phyloP scores from a whole-genome alignment of 2,888 invertebrate genomes.

The Philereme transversata region DNA sequence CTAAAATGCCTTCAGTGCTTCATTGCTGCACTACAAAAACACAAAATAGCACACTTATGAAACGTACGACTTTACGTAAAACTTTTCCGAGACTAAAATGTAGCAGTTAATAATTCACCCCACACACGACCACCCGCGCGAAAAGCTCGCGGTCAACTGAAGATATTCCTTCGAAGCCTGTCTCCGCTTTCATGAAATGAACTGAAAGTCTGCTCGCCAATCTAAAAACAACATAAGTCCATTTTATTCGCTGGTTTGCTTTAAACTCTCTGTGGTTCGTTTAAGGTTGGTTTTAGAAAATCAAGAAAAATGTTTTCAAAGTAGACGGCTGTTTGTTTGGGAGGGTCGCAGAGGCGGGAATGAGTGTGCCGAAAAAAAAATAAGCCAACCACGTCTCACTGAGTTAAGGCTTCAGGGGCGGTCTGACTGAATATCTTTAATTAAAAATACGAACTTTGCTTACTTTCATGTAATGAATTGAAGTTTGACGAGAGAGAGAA shows the following conservation, averaged over 20 bases:
- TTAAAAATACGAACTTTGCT: constrained; percentile 76
- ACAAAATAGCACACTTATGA: constrained; percentile 41
- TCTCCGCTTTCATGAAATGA: constrained; percentile 80
- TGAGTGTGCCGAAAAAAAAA: constrained; percentile 81
- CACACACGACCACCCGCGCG: constrained; percentile 63
- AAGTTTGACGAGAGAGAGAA: constrained; percentile 54
- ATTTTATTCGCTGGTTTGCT: constrained; percentile 11
- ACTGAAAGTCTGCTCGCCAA: constrained; percentile 63
- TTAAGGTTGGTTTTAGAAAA: constrained; percentile 33
- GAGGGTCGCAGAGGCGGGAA: constrained; percentile 83
- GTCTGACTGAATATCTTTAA: constrained; percentile 79
- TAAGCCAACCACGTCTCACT: constrained; percentile 83
- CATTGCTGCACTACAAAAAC: constrained; percentile 39
- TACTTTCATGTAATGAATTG: constrained; percentile 70
- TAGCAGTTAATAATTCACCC: constrained; percentile 36
- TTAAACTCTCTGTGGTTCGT: constrained; percentile 27
- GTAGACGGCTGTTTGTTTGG: constrained; percentile 81
- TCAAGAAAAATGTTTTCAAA: constrained; percentile 72
- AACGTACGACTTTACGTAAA: constrained; percentile 51
- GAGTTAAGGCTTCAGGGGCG: constrained; percentile 81
- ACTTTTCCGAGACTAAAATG: constrained; percentile 63
- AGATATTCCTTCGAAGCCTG: constrained; percentile 61
- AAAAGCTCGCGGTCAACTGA: constrained; percentile 80
- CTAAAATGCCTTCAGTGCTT: constrained; percentile 28
- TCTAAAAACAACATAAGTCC: constrained; percentile 51